Evolutionary conservation across 2,113 vertebrate genomes (phyloP), one percentile per base, ranked within the genome.

Genomic region (Albula goreensis): DNA sequence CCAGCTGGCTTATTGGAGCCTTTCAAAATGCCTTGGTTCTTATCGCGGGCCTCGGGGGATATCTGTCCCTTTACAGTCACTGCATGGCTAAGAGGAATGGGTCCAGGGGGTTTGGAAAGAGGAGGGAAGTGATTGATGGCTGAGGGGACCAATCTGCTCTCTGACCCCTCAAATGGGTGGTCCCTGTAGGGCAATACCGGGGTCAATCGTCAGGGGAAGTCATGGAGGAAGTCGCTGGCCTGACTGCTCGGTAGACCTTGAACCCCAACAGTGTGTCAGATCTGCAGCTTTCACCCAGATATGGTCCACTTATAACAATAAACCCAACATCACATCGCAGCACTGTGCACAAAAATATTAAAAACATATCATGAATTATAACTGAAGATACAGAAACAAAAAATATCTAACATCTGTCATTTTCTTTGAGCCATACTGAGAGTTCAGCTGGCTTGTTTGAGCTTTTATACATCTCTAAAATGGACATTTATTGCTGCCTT

Each of bases 121-220:
- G 60, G 81, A 85, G 85, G 85, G 85, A 85, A 87, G 25, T 87
- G 85, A 92, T 89, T 90, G 88, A 90, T 89, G 85, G 86, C 80
- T 78, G 57, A 88, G 66, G 88, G 83, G 80, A 88, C 85, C 86
- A 87, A 78, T 88, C 78, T 82, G 85, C 87, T 86, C 87, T 51
- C 81, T 87, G 87, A 90, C 82, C 88, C 82, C 86, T 88, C 50
- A 90, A 90, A 87, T 86, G 87, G 87, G 88, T 87, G 86, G 85
- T 81, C 86, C 88, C 89, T 88, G 78, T 85, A 87, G 89, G 89
- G 89, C 87, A 87, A 83, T 80, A 89, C 66, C 22, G 6, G 85
- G 86, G 84, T 90, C 89, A 90, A 84, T 80, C 84, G 80, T 88
- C 80, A 84, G 60, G 86, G 52, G 80, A 80, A 81, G 85, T 85